Evolutionary conservation across 2,113 vertebrate genomes (phyloP), one percentile per base, ranked within the genome.

Genomic region (Silurus meridionalis): DNA sequence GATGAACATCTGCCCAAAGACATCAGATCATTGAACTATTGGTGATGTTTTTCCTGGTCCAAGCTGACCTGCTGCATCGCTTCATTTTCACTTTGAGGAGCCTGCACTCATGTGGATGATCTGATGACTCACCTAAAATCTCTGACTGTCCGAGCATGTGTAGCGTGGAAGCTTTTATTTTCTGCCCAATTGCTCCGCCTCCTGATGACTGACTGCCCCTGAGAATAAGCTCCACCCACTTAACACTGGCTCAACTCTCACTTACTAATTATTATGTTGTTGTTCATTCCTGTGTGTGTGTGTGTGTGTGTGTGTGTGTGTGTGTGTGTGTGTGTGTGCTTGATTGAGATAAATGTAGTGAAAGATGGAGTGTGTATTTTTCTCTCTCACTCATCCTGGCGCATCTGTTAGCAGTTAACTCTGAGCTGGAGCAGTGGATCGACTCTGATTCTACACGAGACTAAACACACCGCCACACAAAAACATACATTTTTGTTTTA

Each of bases 401-500:
- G 23, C 66, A 80, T 83, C 83, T 89, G 86, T 61, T 87, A 82
- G 60, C 81, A 75, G 72, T 89, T 85, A 84, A 79, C 66, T 72
- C 80, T 80, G 84, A 69, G 80, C 53, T 64, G 79, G 7, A 88
- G 61, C 15, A 53, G 83, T 63, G 52, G 58, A 79, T 55, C 2
- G 57, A 19, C 80, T 66, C 55, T 50, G 79, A 5, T 50, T 81
- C 64, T 58, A 48, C 53, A 2, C 55, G 71, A 90, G 87, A 88
- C 83, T 88, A 90, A 86, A 90, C 64, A 88, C 60, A 88, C 60
- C 11, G 58, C 57, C 10, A n/a, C 21, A 77, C 71, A 74, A 86
- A 88, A 90, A 90, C 86, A 88, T 86, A 90, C 85, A 79, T 66
- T 28, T 86, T 52, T 64, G 78, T 83, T 79, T 82, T 15, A 66